Evolutionary conservation across 2,888 invertebrate species (phyloP).

Genomic region (Drosophila niveifrons): DNA sequence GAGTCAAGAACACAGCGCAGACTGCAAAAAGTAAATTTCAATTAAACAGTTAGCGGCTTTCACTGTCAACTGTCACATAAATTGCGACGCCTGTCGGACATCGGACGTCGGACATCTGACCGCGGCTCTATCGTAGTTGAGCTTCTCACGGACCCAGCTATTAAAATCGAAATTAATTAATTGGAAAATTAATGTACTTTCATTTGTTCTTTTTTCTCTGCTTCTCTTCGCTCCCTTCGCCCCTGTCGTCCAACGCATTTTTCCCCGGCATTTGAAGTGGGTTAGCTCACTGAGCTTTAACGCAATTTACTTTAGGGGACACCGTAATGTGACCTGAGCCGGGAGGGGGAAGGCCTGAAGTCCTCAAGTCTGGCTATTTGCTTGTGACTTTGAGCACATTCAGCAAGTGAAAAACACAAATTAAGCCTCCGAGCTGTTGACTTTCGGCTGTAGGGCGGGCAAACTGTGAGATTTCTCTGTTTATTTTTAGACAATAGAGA

Average conservation of each 20-base stretch:
- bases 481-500: constrained; percentile 45
- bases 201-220: constrained; percentile 21
- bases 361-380: constrained; percentile 4
- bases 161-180: constrained; percentile 78
- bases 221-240: not conserved
- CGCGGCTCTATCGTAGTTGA: constrained; percentile 14
- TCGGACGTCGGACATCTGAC: constrained; percentile 26
- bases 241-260: not conserved
- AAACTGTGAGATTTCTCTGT: constrained; percentile 40
- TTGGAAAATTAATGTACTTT: constrained; percentile 71
- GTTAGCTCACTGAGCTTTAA: constrained; percentile 10
- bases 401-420: constrained; percentile 43
- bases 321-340: not conserved
- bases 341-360: not conserved
- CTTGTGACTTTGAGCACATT: constrained; percentile 28
- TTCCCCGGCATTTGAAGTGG: constrained; percentile 18
- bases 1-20: not conserved
- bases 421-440: constrained; percentile 41
- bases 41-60: constrained; percentile 74
- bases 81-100: constrained; percentile 41
- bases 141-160: constrained; percentile 37
- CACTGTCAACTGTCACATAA: constrained; percentile 70
- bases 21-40: constrained; percentile 57
- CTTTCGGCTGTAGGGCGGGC: constrained; percentile 37
- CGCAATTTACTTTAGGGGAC: constrained; percentile 3